Conservation (phyloP, 1,140 invertebrate genomes). For the Hesperophylax magnus region DNA sequence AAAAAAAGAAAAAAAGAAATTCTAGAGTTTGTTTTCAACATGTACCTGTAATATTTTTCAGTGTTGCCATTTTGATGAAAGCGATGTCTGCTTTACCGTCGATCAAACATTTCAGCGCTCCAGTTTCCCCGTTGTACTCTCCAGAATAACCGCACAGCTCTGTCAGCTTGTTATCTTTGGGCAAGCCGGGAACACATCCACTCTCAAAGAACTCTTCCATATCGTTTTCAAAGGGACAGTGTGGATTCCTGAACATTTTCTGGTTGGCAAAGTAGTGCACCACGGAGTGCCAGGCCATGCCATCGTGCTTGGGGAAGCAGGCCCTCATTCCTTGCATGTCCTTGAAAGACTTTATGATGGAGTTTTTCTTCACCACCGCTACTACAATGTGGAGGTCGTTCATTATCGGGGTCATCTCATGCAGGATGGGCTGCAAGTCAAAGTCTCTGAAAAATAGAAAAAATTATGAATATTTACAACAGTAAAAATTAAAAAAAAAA, state of each 20-base stretch:
- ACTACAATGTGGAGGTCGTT: conserved; percentile 77
- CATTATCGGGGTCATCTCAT: conserved; percentile 74
- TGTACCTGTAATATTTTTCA: conserved; percentile 75
- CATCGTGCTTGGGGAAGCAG: conserved; percentile 79
- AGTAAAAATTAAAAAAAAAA: too few species aligned
- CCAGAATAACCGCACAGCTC: conserved; percentile 59
- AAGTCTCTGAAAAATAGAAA: conserved; percentile 68
- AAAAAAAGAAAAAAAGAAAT: too few species aligned
- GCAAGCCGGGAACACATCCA: conserved; percentile 73
- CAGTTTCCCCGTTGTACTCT: conserved; percentile 69
- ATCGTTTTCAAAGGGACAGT: conserved; percentile 65
- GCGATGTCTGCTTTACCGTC: conserved; percentile 87
- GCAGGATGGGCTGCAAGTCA: conserved; percentile 76
- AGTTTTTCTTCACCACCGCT: conserved; percentile 78
- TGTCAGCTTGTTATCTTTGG: conserved; percentile 48
- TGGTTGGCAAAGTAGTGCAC: conserved; percentile 72
- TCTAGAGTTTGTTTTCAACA: conserved; percentile 38
- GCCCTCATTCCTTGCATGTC: conserved; percentile 79
- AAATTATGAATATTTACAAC: too few species aligned
- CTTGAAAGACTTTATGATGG: conserved; percentile 71
- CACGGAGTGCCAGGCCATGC: conserved; percentile 76
- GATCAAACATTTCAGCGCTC: conserved; percentile 86
- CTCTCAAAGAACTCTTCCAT: conserved; percentile 75
- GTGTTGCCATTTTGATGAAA: conserved; percentile 82
- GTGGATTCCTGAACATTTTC: conserved; percentile 62